Evolutionary conservation across 2,113 vertebrate genomes (phyloP).

Genomic region (Poeciliopsis occidentalis): DNA sequence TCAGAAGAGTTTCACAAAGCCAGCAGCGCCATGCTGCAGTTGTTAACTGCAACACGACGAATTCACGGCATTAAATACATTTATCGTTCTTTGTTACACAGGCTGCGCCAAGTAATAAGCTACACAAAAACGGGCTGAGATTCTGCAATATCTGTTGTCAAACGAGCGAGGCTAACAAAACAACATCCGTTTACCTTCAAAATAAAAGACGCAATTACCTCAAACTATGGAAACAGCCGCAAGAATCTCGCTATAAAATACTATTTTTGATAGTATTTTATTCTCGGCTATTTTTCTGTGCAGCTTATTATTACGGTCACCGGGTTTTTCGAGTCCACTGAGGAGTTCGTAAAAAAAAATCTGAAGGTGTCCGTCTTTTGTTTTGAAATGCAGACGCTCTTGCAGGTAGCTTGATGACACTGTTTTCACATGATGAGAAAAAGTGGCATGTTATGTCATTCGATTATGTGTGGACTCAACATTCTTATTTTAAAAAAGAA

Average conservation of each 20-base stretch:
- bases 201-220: background rate
- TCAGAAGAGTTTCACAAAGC: background rate
- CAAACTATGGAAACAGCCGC: background rate
- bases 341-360: slow-evolving; percentile 4
- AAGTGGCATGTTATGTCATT: background rate
- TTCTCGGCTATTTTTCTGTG: background rate
- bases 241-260: background rate
- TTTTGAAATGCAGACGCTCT: slow-evolving; percentile 25
- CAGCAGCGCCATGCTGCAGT: background rate
- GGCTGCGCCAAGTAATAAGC: background rate
- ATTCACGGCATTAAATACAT: background rate
- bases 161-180: fast-evolving
- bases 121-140: background rate
- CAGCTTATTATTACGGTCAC: background rate
- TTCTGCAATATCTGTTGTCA: background rate
- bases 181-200: background rate
- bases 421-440: background rate
- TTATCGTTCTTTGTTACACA: slow-evolving; percentile 12
- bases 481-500: background rate
- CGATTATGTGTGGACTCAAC: background rate
- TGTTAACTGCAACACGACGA: background rate
- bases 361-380: slow-evolving; percentile 4
- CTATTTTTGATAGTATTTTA: background rate
- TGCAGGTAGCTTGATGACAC: slow-evolving; percentile 18
- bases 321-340: fast-evolving